Base-by-base conservation (phyloP, 2,797 vertebrate species). In the Characodon lateralis region DNA sequence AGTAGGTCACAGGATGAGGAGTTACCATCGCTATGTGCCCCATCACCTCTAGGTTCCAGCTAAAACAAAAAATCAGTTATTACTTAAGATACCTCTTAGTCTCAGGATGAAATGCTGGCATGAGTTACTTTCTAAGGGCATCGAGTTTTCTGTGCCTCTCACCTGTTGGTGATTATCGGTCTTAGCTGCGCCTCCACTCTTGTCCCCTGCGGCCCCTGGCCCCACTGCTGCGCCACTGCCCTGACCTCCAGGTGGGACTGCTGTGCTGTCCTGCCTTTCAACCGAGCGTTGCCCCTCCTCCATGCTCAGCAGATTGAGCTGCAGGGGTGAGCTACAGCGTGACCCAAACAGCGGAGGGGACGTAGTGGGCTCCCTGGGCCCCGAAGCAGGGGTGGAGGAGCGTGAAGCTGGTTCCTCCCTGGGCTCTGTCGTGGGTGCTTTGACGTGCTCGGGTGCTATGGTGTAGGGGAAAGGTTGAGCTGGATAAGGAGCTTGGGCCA, bases 281-380 rank as follows among this genome's bases (percentile, higher is more conserved):
- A 89, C 77, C 0, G 94, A 92, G 77, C 97, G 96, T 0, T 96
- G 96, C 0, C 94, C 95, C 79, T 99, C 98, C 81, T 99, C 98
- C 92, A 99, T 94, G 85, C 98, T 97, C 2, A 99, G 94, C 58
- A 99, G 95, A 74, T 99, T 98, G 71, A 98, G 95, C 87, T 98
- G 97, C 77, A 99, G 94, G 0, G 98, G 98, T 0, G 98, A 97
- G 92, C 98, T 99, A 90, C 97, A 97, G 1, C 97, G 95, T 0
- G 98, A 99, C 85, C 97, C 97, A 72, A 98, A 98, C 16, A 98
- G 93, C 0, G 95, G 96, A 0, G 96, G 96, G 0, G 95, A 93
- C 0, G 97, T 95, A 10, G 93, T 75, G 2, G 95, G 95, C 71
- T 96, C 96, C 0, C 86, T 87, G 0, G 91, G 91, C 6, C 88